Conservation (phyloP, 2,888 invertebrate species). For the Lepidocyrtinus sp. region DNA sequence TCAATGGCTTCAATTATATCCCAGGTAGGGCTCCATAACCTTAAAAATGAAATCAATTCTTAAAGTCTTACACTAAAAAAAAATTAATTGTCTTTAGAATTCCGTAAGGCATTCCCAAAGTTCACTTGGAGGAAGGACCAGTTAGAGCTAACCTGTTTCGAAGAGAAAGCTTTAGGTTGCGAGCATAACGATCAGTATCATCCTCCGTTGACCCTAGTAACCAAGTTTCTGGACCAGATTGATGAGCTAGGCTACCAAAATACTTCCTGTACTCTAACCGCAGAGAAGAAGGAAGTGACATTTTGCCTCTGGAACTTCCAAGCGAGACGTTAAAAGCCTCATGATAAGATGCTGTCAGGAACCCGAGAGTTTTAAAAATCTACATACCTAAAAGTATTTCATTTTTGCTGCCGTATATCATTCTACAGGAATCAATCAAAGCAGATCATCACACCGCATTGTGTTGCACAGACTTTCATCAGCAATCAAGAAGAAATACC, state of each 20-base stretch:
- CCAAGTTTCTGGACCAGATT: slow-evolving; percentile 45
- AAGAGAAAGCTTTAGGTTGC: slow-evolving; percentile 33
- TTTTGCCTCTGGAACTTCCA: slow-evolving; percentile 55
- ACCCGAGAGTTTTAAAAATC: not conserved
- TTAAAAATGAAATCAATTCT: no score
- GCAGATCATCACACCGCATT: not conserved
- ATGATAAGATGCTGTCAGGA: not conserved
- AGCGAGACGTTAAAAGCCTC: slow-evolving; percentile 15
- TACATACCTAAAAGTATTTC: no score
- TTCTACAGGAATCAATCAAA: slow-evolving; percentile 26
- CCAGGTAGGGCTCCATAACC: slow-evolving; percentile 38
- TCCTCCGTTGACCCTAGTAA: slow-evolving; percentile 46
- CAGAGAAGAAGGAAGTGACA: slow-evolving; percentile 47
- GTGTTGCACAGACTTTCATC: not conserved
- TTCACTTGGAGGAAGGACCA: slow-evolving; percentile 43
- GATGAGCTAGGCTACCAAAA: slow-evolving; percentile 46
- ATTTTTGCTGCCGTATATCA: not conserved
- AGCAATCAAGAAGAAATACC: not conserved
- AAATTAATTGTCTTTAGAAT: slow-evolving; percentile 33
- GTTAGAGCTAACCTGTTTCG: slow-evolving; percentile 47
- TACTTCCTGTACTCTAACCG: slow-evolving; percentile 43
- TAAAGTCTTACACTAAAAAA: no score
- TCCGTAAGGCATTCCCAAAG: slow-evolving; percentile 47
- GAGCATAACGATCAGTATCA: slow-evolving; percentile 47
- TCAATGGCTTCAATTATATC: slow-evolving; percentile 46